Percentiles rank a stretch among this genome's conserved stretches.
These are phyloP conservation scores for Brachyptera risi DNA, from an alignment of 2,888 invertebrate genomes.

Conservation along the genomic window DNA sequence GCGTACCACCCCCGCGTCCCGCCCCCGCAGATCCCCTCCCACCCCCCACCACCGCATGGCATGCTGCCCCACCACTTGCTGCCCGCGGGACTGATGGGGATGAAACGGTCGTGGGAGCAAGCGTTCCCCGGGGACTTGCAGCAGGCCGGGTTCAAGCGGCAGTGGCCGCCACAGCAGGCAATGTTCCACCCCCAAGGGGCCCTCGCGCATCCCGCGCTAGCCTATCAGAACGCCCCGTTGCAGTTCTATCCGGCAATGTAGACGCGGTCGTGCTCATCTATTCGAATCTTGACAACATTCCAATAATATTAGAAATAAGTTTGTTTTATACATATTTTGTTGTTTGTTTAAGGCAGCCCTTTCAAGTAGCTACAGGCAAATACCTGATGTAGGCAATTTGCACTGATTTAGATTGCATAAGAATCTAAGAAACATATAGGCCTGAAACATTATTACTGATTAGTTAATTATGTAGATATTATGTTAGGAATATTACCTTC, in stretches of 20 bases:
- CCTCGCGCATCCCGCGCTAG: constrained; percentile 42
- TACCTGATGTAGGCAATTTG: no score
- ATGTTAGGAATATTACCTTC: no score
- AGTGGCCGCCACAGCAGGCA: constrained; percentile 36
- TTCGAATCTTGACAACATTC: no score
- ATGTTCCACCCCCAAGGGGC: constrained; percentile 41
- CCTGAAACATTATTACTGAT: no score
- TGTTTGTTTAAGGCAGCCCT: no score
- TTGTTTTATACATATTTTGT: no score
- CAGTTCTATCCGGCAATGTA: constrained; percentile 45
- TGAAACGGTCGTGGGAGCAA: constrained; percentile 68
- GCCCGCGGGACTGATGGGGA: constrained; percentile 46
- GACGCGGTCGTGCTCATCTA: no score
- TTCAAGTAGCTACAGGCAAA: no score
- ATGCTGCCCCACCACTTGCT: constrained; percentile 34
- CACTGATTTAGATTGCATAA: no score
- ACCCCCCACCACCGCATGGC: constrained; percentile 30
- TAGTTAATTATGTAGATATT: no score
- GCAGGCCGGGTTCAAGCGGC: constrained; percentile 32
- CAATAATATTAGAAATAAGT: no score
- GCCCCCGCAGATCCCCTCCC: constrained; percentile 35
- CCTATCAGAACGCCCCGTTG: constrained; percentile 30
- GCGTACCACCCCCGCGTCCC: constrained; percentile 38
- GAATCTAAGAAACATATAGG: no score
- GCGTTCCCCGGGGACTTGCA: constrained; percentile 56